phyloP scores from a whole-genome alignment of 2,797 vertebrate genomes.

The Paguma larvata region DNA sequence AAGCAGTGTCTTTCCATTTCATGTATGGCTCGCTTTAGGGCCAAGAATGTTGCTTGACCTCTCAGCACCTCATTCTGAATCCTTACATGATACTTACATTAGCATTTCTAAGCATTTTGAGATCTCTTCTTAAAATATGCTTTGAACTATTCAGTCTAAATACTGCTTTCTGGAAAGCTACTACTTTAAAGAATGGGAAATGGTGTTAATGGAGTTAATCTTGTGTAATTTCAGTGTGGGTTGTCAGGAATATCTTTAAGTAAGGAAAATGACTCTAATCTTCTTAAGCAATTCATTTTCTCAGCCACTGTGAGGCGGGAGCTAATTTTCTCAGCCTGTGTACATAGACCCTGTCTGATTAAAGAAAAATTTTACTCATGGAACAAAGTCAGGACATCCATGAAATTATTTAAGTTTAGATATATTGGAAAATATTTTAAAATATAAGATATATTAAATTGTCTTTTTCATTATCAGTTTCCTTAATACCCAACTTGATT shows the following conservation, averaged over 20 bases:
- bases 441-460: neutral
- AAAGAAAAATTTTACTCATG: conserved; percentile 68
- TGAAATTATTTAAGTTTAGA: conserved; percentile 67
- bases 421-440: conserved; percentile 50
- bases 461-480: conserved; percentile 25
- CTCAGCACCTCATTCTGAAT: neutral
- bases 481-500: neutral
- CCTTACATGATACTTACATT: conserved; percentile 50
- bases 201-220: conserved; percentile 82
- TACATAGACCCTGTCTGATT: conserved; percentile 70
- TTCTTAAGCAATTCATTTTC: conserved; percentile 90
- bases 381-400: conserved; percentile 68
- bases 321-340: conserved; percentile 79
- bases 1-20: neutral
- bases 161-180: conserved; percentile 77
- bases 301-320: conserved; percentile 83
- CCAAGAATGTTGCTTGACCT: neutral
- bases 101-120: conserved; percentile 69
- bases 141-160: conserved; percentile 79
- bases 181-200: conserved; percentile 80
- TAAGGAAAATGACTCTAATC: conserved; percentile 89
- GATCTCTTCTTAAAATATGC: conserved; percentile 66
- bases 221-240: conserved; percentile 84
- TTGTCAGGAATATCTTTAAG: conserved; percentile 86
- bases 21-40: neutral